These are phyloP conservation scores for Serrognathus titanus DNA, from an alignment of 2,888 invertebrate species.

Conservation along the genomic window DNA sequence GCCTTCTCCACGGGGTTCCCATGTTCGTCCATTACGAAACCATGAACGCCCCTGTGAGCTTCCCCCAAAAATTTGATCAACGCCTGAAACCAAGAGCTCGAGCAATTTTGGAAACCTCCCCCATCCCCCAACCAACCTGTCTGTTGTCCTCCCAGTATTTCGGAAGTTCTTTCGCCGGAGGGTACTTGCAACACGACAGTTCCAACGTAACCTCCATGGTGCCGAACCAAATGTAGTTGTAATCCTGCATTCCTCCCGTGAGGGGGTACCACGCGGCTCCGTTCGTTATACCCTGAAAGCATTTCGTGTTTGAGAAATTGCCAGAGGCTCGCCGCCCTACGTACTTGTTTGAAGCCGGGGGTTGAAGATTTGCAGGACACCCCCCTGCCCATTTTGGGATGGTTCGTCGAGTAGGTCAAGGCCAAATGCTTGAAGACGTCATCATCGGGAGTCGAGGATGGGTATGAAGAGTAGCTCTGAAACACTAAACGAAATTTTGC, in stretches of 20 bases:
- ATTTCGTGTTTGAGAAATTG: too few species aligned
- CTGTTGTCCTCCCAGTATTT: slow-evolving; percentile 88
- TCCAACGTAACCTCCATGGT: slow-evolving; percentile 95
- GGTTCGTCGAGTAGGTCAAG: slow-evolving; percentile 79
- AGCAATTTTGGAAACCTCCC: neutral
- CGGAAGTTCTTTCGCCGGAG: slow-evolving; percentile 72
- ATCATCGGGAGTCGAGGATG: slow-evolving; percentile 86
- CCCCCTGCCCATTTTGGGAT: slow-evolving; percentile 84
- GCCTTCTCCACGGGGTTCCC: slow-evolving; percentile 78
- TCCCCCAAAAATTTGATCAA: slow-evolving; percentile 80
- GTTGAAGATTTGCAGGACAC: slow-evolving; percentile 75
- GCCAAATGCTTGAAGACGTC: slow-evolving; percentile 88
- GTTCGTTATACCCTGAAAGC: slow-evolving; percentile 79
- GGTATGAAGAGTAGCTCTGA: slow-evolving; percentile 77
- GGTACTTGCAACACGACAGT: slow-evolving; percentile 92
- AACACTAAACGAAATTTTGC: slow-evolving; percentile 61
- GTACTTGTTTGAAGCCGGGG: slow-evolving; percentile 65
- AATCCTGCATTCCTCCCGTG: slow-evolving; percentile 91
- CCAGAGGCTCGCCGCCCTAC: too few species aligned
- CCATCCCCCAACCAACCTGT: slow-evolving; percentile 54
- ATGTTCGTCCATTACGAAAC: slow-evolving; percentile 76
- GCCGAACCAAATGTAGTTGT: slow-evolving; percentile 89
- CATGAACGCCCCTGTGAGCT: slow-evolving; percentile 85
- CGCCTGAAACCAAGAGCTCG: slow-evolving; percentile 55
- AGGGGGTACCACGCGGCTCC: slow-evolving; percentile 93